Evolutionary conservation across 2,888 invertebrate genomes (phyloP), one percentile per base, ranked within the genome.

Genomic region (Deilephila porcellus): DNA sequence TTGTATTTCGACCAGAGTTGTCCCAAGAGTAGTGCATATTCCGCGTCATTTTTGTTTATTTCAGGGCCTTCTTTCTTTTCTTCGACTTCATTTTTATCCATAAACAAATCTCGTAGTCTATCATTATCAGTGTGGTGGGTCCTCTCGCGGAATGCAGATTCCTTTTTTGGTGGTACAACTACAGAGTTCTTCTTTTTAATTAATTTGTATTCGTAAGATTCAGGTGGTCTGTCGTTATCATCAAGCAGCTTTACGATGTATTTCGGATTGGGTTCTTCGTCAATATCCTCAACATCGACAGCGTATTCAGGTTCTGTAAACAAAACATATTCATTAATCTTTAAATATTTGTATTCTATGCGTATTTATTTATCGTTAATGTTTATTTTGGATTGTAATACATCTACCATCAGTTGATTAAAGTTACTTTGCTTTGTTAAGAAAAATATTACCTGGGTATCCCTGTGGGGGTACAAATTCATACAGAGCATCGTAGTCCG

Each of bases 1-100:
- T 95, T 95, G 80, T 96, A 96, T 83, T 95, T 95, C 52, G 95
- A 94, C 95, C 95, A 96, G 14, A 96, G 88, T 78, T 95, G 93
- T 73, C 95, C 92, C 67, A 96, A 83, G 29, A 96, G 88, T 64
- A 95, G 88, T 7, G 95, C 93, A 80, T 96, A 96, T 78, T 95
- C 95, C 0, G 91, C 93, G 74, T 95, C 94, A 73, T 93, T 93
- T 78, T 94, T 92, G 60, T 89, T 85, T 34, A 86, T 85, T 25
- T 88, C 87, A 74, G 87, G 85, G 25, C 83, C 72, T 75, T 89
- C 87, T 56, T 88, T 88, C 73, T 91, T 89, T 19, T 88, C 86
- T 63, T 91, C 91, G 5, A 74, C 80, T 74, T 90, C 91, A 76
- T 87, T 88, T 77, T 86, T 91, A 59, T 92, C 93, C 81, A 87